Percentiles rank a stretch among this genome's conserved stretches.
Evolutionary conservation across 1,140 invertebrate species (phyloP).

Genomic region (Heliconius nattereri): DNA sequence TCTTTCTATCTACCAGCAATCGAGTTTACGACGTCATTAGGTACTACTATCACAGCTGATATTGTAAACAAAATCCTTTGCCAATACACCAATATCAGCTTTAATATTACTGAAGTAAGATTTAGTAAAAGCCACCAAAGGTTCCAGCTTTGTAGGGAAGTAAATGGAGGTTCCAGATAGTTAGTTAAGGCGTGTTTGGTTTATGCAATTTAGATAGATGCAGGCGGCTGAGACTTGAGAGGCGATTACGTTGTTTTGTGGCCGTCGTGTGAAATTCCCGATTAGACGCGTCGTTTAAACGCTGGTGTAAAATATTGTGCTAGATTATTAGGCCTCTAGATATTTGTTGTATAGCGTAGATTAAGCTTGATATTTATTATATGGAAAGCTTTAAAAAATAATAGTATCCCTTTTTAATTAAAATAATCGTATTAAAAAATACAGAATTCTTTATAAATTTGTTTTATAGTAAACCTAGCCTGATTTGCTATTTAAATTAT

Average conservation of each 20-base stretch:
- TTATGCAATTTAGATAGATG: constrained; percentile 48
- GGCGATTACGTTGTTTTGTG: constrained; percentile 38
- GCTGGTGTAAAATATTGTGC: constrained; percentile 21
- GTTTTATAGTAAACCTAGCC: too few species aligned
- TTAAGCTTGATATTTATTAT: background rate
- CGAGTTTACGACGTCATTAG: constrained; percentile 70
- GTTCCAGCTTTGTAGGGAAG: background rate
- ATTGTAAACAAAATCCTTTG: constrained; percentile 10
- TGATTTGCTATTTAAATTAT: too few species aligned
- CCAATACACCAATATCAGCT: constrained; percentile 23
- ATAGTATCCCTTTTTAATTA: background rate
- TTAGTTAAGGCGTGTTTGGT: constrained; percentile 40
- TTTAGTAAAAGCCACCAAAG: background rate
- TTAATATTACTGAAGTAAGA: constrained; percentile 28
- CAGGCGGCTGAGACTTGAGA: constrained; percentile 21
- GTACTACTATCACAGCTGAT: constrained; percentile 54
- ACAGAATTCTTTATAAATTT: too few species aligned
- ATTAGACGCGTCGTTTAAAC: constrained; percentile 38
- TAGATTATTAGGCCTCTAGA: constrained; percentile 21
- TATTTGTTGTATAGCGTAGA: background rate
- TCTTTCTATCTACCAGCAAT: constrained; percentile 54
- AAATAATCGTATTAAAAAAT: too few species aligned
- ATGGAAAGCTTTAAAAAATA: background rate
- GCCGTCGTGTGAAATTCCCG: constrained; percentile 42
- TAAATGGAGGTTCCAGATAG: constrained; percentile 38